phyloP scores from a whole-genome alignment of 2,113 vertebrate species.

The Tursiops truncatus region DNA sequence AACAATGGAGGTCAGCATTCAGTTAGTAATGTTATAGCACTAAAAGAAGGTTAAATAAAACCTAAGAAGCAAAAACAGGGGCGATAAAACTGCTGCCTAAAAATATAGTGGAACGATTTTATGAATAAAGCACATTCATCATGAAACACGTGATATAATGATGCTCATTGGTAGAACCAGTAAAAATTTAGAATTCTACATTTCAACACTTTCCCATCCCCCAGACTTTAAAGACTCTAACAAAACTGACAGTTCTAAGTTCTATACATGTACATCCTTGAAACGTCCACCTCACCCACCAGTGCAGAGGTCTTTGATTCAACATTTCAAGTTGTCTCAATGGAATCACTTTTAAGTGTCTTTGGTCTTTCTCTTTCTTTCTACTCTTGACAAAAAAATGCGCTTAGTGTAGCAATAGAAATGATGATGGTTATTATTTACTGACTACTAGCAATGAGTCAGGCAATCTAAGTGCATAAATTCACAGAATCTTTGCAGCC shows the following conservation, averaged over 20 bases:
- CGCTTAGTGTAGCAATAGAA: conserved; percentile 3
- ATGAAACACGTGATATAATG: background rate
- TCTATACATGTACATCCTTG: background rate
- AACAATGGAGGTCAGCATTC: background rate
- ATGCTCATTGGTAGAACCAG: background rate
- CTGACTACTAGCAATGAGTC: background rate
- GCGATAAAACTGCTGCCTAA: background rate
- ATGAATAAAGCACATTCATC: background rate
- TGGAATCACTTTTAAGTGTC: background rate
- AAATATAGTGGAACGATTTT: background rate
- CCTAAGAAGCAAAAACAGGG: background rate
- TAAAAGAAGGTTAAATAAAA: background rate
- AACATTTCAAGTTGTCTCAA: background rate
- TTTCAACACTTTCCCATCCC: background rate
- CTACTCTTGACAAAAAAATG: background rate
- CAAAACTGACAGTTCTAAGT: background rate
- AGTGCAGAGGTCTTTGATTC: background rate
- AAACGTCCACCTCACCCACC: background rate
- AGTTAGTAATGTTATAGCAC: background rate
- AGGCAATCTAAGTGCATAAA: background rate
- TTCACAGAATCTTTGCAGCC: background rate
- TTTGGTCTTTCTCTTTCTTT: conserved; percentile 12
- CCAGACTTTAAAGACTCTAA: background rate
- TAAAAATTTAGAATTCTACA: background rate
- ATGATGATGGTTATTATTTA: background rate